Percentiles rank a stretch among this genome's conserved stretches.
Evolutionary conservation across 2,888 invertebrate genomes (phyloP).

Genomic region (Xestobium rufovillosum): DNA sequence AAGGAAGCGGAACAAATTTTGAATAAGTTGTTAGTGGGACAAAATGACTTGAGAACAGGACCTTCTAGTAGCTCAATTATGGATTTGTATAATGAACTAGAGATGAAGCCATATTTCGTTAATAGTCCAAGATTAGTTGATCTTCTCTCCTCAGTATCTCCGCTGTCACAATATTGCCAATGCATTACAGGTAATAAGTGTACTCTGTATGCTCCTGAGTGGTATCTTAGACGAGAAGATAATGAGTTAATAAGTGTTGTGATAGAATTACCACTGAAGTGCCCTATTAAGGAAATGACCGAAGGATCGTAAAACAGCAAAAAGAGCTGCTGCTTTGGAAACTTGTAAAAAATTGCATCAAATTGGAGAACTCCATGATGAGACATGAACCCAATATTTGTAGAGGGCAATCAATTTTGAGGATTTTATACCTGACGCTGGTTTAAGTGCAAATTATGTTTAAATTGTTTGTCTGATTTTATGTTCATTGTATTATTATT

Average conservation of each 20-base stretch:
- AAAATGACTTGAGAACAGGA: slow-evolving; percentile 46
- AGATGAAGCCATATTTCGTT: slow-evolving; percentile 47
- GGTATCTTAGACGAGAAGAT: slow-evolving; percentile 43
- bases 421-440: slow-evolving; percentile 45
- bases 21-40: slow-evolving; percentile 54
- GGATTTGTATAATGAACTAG: slow-evolving; percentile 46
- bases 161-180: slow-evolving; percentile 75
- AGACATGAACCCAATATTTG: slow-evolving; percentile 51
- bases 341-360: slow-evolving; percentile 65
- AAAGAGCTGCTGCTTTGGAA: slow-evolving; percentile 74
- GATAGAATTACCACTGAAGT: slow-evolving; percentile 69
- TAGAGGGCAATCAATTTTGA: slow-evolving; percentile 40
- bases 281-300: slow-evolving; percentile 63
- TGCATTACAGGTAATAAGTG: slow-evolving; percentile 70
- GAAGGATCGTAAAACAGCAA: slow-evolving; percentile 53
- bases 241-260: too few relatives aligned
- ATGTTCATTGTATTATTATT: too few relatives aligned
- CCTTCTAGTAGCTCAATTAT: slow-evolving; percentile 50
- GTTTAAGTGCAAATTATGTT: too few relatives aligned
- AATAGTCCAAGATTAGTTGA: slow-evolving; percentile 44
- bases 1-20: too few relatives aligned
- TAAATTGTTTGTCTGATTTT: too few relatives aligned
- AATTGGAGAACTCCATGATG: slow-evolving; percentile 62
- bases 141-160: slow-evolving; percentile 53
- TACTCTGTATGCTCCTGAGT: slow-evolving; percentile 48